Evolutionary conservation across 2,113 vertebrate genomes (phyloP), one percentile per base, ranked within the genome.

Genomic region (Gobio gobio): DNA sequence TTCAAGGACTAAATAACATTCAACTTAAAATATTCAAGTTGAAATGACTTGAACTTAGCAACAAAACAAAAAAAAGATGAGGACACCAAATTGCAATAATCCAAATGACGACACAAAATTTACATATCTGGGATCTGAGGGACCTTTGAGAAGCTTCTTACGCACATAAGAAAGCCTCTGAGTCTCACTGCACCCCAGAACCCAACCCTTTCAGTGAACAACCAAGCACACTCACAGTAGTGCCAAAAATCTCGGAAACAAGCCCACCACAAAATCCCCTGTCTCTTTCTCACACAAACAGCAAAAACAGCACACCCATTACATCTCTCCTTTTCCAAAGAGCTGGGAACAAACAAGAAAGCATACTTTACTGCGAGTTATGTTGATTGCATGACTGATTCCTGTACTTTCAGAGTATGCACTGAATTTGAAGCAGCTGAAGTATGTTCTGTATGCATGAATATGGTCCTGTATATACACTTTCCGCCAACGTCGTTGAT

Each of bases 1-100:
- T 36, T 16, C 7, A 12, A 22, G 76, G 36, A 54, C 33, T 59
- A 70, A 68, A 9, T 40, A 63, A 78, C 24, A 36, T 78, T 58
- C 20, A 7, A n/a, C 76, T 58, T 79, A 5, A 61, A 58, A 78
- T n/a, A n/a, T 16, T 24, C 1, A 79, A 59, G 16, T 47, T 45
- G 8, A 63, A 79, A 47, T 63, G 14, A 22, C 10, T 59, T 40
- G 12, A 10, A 51, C 3, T 58, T 33, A 58, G 36, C 83, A 68
- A 86, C 75, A n/a, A n/a, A n/a, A n/a, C n/a, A n/a, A 36, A 47
- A 40, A 40, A 47, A 43, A 86, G 88, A 78, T 87, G 73, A 88
- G 78, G 90, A 91, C 90, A 90, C 70, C 87, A 87, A 83, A 87
- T 33, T 29, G 16, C 26, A 85, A 59, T 72, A 72, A 85, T 79